Evolutionary conservation across 2,888 invertebrate genomes (phyloP), one percentile per base, ranked within the genome.

Genomic region (Chrysolina haemoptera): DNA sequence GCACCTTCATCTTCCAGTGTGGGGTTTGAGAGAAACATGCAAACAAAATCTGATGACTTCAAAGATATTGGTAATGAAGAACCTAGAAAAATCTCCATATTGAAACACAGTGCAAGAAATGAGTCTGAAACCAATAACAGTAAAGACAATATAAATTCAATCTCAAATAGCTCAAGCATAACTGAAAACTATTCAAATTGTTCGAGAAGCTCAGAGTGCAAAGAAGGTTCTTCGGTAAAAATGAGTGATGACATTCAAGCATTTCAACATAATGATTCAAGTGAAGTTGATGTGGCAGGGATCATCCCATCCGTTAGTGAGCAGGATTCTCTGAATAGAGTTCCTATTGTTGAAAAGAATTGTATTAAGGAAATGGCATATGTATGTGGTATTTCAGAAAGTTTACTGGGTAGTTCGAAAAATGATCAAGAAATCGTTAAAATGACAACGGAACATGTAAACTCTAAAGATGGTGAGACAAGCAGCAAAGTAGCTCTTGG

Each of bases 311-410:
- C 43, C 27, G 48, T 41, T 40, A 18, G 12, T 16, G 40, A 50
- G 65, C 41, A 64, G 62, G 71, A 69, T 27, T 59, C 69, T 14
- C 53, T 18, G 59, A 63, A 55, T 69, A 55, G 70, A 62, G 46
- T 70, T 75, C 70, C 75, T 16, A 75, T 76, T 11, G 27, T 64
- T 14, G 83, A 83, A 72, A 75, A 78, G 63, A 12, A 50, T 35
- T 83, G 82, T 73, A 50, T 80, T 40, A 81, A 83, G 76, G 79
- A 78, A 63, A 22, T 70, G 55, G 81, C 82, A 11, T 82, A 82
- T 68, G 55, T 77, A 40, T 81, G 81, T 74, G 81, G 81, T 35
- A 18, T 64, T 50, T n/a, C 66, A 43, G 22, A 70, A 59, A 18
- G 48, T 59, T 18, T 20, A 11, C 35, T 27, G 35, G 27, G 18